Percentiles rank a stretch among this genome's conserved stretches.
Evolutionary conservation across 2,113 vertebrate genomes (phyloP).

Genomic region (Otocyon megalotis): DNA sequence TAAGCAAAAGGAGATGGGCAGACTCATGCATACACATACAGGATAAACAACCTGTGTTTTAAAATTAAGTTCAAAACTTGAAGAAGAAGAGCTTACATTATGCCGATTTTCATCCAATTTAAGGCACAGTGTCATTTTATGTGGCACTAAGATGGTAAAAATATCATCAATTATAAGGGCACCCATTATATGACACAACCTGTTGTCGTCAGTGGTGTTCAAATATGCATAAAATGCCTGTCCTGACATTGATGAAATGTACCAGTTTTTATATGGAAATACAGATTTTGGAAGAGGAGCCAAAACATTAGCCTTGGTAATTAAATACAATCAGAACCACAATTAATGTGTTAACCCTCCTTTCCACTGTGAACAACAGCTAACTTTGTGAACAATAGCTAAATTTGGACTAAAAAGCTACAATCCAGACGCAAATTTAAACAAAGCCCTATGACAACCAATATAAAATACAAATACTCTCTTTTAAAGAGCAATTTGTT

Average conservation of each 20-base stretch:
- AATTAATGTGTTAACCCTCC: not conserved
- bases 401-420: not conserved
- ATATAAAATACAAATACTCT: not conserved
- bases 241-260: not conserved
- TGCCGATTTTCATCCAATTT: not conserved
- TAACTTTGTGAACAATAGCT: not conserved
- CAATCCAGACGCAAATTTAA: constrained; percentile 3
- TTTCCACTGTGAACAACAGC: constrained; percentile 16
- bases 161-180: not conserved
- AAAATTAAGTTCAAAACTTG: not conserved
- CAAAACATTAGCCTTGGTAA: not conserved
- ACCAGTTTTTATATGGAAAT: not conserved
- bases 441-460: not conserved
- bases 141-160: not conserved
- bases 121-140: not conserved
- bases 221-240: constrained; percentile 2
- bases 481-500: not conserved
- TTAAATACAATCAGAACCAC: not conserved
- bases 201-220: not conserved
- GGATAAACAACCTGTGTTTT: not conserved
- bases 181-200: not conserved
- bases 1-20: not conserved
- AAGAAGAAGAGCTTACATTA: not conserved
- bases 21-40: not conserved
- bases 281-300: not conserved